Percentiles rank a stretch among this genome's conserved stretches.
Evolutionary conservation across 2,113 vertebrate species (phyloP).

Genomic region (Aptenodytes patagonicus): DNA sequence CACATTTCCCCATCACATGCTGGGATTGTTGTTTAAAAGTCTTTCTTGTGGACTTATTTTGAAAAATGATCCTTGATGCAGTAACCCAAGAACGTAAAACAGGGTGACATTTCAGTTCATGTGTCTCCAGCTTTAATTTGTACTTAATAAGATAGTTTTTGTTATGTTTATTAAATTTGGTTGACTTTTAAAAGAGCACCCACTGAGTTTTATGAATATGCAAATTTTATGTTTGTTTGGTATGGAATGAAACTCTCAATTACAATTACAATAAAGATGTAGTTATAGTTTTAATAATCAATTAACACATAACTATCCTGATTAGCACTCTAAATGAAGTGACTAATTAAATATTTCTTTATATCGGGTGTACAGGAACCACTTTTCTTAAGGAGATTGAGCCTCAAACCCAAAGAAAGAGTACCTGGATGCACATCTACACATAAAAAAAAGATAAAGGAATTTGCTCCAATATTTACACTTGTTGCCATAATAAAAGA

Average conservation of each 20-base stretch:
- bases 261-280: conserved; percentile 44
- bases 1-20: not conserved
- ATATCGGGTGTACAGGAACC: not conserved
- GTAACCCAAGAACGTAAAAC: conserved; percentile 6
- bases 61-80: conserved; percentile 32
- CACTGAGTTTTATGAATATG: conserved; percentile 57
- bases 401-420: not conserved
- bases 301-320: conserved; percentile 34
- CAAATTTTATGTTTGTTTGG: conserved; percentile 42
- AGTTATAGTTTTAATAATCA: conserved; percentile 63
- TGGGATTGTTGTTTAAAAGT: conserved; percentile 35
- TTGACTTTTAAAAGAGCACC: conserved; percentile 49
- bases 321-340: conserved; percentile 37
- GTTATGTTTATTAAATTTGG: conserved; percentile 57
- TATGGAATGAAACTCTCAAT: conserved; percentile 49
- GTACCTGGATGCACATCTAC: not conserved
- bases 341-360: conserved; percentile 8
- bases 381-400: not conserved
- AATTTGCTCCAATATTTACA: not conserved
- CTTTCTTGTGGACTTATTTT: conserved; percentile 29
- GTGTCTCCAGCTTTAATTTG: conserved; percentile 50
- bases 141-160: conserved; percentile 55
- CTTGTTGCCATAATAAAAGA: not conserved
- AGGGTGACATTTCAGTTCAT: not conserved
- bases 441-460: not conserved